Percentiles rank a stretch among this genome's conserved stretches.
Conservation (phyloP, 2,888 invertebrate species). For the Aplocera efformata region DNA sequence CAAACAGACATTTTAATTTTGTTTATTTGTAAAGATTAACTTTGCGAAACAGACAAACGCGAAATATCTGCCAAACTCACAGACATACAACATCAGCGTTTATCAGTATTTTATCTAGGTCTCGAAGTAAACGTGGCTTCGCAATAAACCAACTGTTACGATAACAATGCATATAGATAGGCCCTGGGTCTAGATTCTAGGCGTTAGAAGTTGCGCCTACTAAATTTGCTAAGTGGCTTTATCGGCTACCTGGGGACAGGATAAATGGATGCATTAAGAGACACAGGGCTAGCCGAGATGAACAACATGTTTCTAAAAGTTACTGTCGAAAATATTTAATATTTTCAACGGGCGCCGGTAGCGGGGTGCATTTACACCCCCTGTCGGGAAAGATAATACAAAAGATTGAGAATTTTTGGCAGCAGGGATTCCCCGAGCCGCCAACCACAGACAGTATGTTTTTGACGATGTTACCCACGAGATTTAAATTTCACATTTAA, state of each 20-base stretch:
- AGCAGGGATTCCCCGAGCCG: too few relatives aligned
- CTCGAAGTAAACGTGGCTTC: slow-evolving; percentile 8
- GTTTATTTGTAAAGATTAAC: too few relatives aligned
- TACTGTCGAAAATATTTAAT: too few relatives aligned
- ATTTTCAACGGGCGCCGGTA: too few relatives aligned
- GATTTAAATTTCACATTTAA: too few relatives aligned
- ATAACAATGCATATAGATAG: slow-evolving; percentile 18
- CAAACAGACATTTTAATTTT: too few relatives aligned
- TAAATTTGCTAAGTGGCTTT: slow-evolving; percentile 59
- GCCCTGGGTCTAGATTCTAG: slow-evolving; percentile 31
- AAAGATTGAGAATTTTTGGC: too few relatives aligned
- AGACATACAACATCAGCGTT: slow-evolving; percentile 6
- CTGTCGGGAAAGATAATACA: too few relatives aligned
- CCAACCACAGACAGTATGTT: too few relatives aligned
- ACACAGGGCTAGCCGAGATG: slow-evolving; percentile 13
- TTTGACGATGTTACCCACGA: too few relatives aligned
- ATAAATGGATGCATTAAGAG: slow-evolving; percentile 43
- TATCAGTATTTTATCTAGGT: slow-evolving; percentile 10
- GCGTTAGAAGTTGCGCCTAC: slow-evolving; percentile 48
- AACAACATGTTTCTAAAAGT: slow-evolving; percentile 14
- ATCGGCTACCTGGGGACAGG: slow-evolving; percentile 44
- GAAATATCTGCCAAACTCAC: neutral
- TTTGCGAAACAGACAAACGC: slow-evolving; percentile 1
- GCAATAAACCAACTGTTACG: slow-evolving; percentile 37
- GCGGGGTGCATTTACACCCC: too few relatives aligned